Conservation (phyloP, 1,140 invertebrate species). For the Drosophila gunungcola region DNA sequence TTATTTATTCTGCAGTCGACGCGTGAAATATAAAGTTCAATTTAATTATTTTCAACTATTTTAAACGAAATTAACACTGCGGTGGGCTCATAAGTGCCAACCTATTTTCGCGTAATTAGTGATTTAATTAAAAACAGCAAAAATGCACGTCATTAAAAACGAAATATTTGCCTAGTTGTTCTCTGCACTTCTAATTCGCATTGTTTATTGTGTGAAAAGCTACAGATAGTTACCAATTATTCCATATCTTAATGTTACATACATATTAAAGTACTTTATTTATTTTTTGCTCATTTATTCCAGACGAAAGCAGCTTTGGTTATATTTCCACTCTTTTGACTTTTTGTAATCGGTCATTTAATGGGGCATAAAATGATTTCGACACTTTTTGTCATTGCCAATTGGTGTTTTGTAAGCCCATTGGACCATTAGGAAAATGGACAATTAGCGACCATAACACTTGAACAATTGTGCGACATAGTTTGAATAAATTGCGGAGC, state of each 20-base stretch:
- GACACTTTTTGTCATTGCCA: constrained; percentile 12
- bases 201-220: neutral
- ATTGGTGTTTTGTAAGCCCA: constrained; percentile 28
- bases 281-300: constrained; percentile 15
- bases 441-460: constrained; percentile 33
- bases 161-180: constrained; percentile 11
- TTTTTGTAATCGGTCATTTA: constrained; percentile 14
- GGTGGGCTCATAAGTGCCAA: constrained; percentile 43
- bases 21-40: constrained; percentile 18
- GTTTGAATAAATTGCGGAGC: constrained; percentile 8
- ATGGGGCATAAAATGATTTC: constrained; percentile 18
- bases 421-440: neutral
- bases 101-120: constrained; percentile 65
- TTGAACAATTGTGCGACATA: constrained; percentile 24
- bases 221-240: constrained; percentile 11
- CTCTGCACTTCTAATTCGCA: constrained; percentile 24
- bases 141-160: constrained; percentile 48
- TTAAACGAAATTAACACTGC: constrained; percentile 56
- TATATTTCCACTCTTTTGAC: neutral
- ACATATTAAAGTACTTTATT: constrained; percentile 8
- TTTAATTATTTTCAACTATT: constrained; percentile 63
- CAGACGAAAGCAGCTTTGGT: neutral
- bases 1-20: neutral
- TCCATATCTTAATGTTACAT: constrained; percentile 5
- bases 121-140: constrained; percentile 70